Percentiles rank a stretch among this genome's conserved stretches.
Conservation (phyloP, 2,797 vertebrate species). For the Coccyzus lansbergi region DNA sequence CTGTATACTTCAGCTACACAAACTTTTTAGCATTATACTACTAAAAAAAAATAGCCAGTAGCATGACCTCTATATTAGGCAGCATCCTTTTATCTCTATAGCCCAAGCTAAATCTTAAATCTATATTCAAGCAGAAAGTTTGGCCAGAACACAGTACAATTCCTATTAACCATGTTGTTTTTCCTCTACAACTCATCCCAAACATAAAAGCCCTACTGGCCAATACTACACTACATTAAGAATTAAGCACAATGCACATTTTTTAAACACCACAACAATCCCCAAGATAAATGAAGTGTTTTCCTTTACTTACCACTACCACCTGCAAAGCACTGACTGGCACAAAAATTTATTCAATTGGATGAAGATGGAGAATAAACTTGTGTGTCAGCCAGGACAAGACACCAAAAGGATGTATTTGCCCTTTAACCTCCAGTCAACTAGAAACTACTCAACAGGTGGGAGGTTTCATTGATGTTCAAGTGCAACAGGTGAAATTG, state of each 20-base stretch:
- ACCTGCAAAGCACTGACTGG: constrained; percentile 67
- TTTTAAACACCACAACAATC: not conserved
- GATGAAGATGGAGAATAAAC: constrained; percentile 64
- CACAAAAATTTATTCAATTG: constrained; percentile 75
- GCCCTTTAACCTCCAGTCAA: constrained; percentile 78
- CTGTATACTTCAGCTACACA: not conserved
- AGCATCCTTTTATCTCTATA: not conserved
- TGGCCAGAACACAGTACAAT: not conserved
- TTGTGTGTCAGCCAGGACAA: constrained; percentile 76
- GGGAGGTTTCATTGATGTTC: constrained; percentile 82
- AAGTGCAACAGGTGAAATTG: constrained; percentile 78
- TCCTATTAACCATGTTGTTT: not conserved
- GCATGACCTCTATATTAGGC: not conserved
- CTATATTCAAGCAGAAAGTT: not conserved
- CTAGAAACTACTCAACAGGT: constrained; percentile 72
- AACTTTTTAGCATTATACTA: not conserved
- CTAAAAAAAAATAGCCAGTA: not conserved
- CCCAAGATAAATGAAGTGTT: not conserved
- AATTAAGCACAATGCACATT: not conserved
- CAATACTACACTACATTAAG: not conserved
- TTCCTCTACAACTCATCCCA: not conserved
- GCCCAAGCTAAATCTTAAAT: not conserved
- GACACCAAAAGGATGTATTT: constrained; percentile 84
- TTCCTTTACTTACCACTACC: constrained; percentile 74
- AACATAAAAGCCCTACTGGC: not conserved